Evolutionary conservation across 2,797 vertebrate species (phyloP), one percentile per base, ranked within the genome.

Genomic region (Microctenopoma steveboyesi): DNA sequence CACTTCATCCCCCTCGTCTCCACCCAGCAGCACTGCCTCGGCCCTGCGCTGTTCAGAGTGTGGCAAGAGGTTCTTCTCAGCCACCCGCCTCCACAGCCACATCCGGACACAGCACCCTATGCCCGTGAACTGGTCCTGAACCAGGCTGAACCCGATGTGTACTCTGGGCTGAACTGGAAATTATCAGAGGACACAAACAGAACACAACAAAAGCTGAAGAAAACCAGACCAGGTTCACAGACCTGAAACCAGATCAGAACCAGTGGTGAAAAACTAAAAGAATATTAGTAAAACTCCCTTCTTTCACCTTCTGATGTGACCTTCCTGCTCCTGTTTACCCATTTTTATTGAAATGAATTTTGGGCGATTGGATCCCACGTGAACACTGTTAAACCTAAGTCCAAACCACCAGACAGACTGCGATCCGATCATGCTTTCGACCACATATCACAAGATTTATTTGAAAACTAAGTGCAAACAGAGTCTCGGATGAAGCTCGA

Each of bases 21-120:
- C 61, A 0, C 46, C 77, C 0, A 4, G 28, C 1, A 1, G 5
- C 30, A 0, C 57, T 42, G 0, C 68, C 9, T 28, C 74, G 0
- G 37, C 74, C 0, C 39, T 84, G 0, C 18, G 48, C 61, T 94
- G 93, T 56, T 79, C 86, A 0, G 68, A 83, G 30, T 93, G 92
- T 7, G 91, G 93, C 1, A 94, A 92, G 80, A 86, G 81, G 71
- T 94, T 94, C 81, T 87, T 91, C n/a, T 92, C 92, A 0, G 72
- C 76, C 1, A 87, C 90, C 4, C 90, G 91, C 14, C 92, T 93
- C 18, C 88, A 92, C 66, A 86, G 91, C 63, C 93, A 92, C 78
- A 1, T 88, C 30, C 84, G 73, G 64, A 91, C 86, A 8, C 90
- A 88, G 67, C 91, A 93, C 73, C 52, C 74, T 0, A 35, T 58